Evolutionary conservation across 2,113 vertebrate genomes (phyloP), one percentile per base, ranked within the genome.

Genomic region (Anseranas semipalmata): DNA sequence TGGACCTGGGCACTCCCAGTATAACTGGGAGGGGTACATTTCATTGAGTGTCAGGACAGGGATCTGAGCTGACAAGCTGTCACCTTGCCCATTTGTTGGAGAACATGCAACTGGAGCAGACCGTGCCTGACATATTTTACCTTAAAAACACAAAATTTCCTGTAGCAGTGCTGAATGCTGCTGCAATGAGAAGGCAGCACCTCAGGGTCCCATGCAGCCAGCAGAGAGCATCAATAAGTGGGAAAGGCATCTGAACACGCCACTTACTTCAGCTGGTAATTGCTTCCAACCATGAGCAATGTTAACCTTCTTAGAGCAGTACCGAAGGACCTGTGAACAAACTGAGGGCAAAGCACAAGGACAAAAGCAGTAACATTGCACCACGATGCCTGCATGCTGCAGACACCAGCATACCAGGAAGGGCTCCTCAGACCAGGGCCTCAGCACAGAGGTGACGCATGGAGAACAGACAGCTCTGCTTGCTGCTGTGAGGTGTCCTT

Each of bases 51-150:
- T 97, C 97, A 97, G 96, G 96, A 96, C 95, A 96, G 91, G 94
- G 97, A 97, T 96, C 95, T 89, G 96, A 97, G 95, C 94, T 95
- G 96, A 94, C 97, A 96, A 95, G 95, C 95, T 97, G 93, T 97
- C 95, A 97, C 97, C 96, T 95, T 95, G 93, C 95, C 96, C 93
- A 96, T 96, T 96, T 97, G 96, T 92, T 85, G 94, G 89, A 92
- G 96, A 97, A 95, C 96, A 96, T 95, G 94, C 96, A 97, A 97
- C 95, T 79, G 95, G 96, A 95, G 94, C 93, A 83, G 97, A 97
- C 93, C 89, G 83, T 95, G 90, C 93, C 94, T 92, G 95, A 96
- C 95, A 93, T 95, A 95, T 87, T 89, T 93, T 70, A 94, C 96
- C 96, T 96, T 90, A 94, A 93, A 96, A 96, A 97, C 95, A 96